phyloP scores from a whole-genome alignment of 2,113 vertebrate species.

The Bettongia penicillata region DNA sequence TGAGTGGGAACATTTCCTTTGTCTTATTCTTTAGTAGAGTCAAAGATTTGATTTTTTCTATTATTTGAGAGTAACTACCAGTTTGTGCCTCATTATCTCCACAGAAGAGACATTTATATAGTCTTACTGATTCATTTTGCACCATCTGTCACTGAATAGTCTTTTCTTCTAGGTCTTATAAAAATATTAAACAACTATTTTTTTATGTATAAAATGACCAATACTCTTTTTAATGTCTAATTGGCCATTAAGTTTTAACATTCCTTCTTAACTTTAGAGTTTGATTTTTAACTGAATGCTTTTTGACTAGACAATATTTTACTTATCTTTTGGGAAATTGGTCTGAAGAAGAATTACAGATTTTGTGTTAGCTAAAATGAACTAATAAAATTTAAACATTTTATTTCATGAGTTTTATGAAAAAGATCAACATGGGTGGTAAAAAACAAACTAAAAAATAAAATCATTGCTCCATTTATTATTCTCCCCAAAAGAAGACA shows the following conservation, averaged over 20 bases:
- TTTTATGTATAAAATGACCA: slow-evolving; percentile 60
- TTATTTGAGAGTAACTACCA: slow-evolving; percentile 55
- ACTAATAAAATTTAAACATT: slow-evolving; percentile 51
- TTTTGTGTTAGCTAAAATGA: slow-evolving; percentile 38
- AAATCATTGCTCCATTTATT: slow-evolving; percentile 57
- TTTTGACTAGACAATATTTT: slow-evolving; percentile 64
- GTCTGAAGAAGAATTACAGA: slow-evolving; percentile 47
- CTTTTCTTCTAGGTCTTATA: slow-evolving; percentile 43
- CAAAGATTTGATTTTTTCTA: slow-evolving; percentile 39
- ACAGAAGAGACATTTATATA: background rate
- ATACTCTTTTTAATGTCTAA: slow-evolving; percentile 42
- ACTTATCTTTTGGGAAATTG: slow-evolving; percentile 49
- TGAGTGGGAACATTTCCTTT: slow-evolving; percentile 40
- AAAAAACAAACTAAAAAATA: slow-evolving; percentile 32
- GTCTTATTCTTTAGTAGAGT: slow-evolving; percentile 47
- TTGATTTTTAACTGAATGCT: slow-evolving; percentile 70
- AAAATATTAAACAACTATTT: slow-evolving; percentile 15
- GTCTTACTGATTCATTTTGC: slow-evolving; percentile 36
- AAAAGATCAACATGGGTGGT: slow-evolving; percentile 43
- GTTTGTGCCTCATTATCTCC: background rate
- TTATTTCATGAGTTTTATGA: slow-evolving; percentile 60
- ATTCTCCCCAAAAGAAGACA: slow-evolving; percentile 52
- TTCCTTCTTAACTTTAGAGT: slow-evolving; percentile 55
- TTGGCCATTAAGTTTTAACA: slow-evolving; percentile 63
- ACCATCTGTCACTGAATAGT: slow-evolving; percentile 29